These are phyloP conservation scores for Halcyon smyrnensis DNA, from an alignment of 2,797 vertebrate genomes.

Conservation along the genomic window DNA sequence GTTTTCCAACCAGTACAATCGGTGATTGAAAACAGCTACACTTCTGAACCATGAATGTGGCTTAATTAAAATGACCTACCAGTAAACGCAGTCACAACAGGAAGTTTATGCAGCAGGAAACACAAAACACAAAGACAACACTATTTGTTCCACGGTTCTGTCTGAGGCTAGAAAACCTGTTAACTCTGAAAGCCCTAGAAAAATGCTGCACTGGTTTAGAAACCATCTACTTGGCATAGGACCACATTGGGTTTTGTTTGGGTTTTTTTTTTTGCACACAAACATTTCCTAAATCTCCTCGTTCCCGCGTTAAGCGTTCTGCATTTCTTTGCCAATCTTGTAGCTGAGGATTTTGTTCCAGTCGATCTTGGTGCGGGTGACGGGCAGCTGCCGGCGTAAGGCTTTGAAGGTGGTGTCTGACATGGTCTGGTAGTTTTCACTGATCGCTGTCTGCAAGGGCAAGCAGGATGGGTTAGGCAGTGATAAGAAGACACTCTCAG, in stretches of 20 bases:
- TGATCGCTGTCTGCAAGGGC: constrained; percentile 89
- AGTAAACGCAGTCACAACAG: constrained; percentile 66
- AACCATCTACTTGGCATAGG: constrained; percentile 78
- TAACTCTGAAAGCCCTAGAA: constrained; percentile 80
- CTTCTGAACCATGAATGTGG: constrained; percentile 35
- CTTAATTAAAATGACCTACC: constrained; percentile 57
- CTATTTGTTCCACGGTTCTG: constrained; percentile 73
- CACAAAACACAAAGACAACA: constrained; percentile 76
- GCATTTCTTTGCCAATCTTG: constrained; percentile 98
- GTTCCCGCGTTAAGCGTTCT: constrained; percentile 84
- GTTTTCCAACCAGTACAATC: constrained; percentile 68
- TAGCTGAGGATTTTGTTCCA: constrained; percentile 99
- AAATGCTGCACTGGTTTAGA: constrained; percentile 78
- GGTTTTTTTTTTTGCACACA: not conserved
- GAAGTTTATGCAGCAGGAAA: constrained; percentile 69
- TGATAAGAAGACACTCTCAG: not conserved
- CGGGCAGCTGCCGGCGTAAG: constrained; percentile 93
- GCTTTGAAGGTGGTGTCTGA: constrained; percentile 98
- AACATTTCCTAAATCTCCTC: constrained; percentile 30
- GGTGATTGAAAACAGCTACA: constrained; percentile 26
- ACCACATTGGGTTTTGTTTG: constrained; percentile 34
- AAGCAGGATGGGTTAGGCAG: not conserved
- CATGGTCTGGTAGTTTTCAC: constrained; percentile 98
- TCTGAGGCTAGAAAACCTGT: constrained; percentile 79
- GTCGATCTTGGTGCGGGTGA: constrained; percentile 97